phyloP scores from a whole-genome alignment of 2,888 invertebrate species.

The Augochlorella aurata region DNA sequence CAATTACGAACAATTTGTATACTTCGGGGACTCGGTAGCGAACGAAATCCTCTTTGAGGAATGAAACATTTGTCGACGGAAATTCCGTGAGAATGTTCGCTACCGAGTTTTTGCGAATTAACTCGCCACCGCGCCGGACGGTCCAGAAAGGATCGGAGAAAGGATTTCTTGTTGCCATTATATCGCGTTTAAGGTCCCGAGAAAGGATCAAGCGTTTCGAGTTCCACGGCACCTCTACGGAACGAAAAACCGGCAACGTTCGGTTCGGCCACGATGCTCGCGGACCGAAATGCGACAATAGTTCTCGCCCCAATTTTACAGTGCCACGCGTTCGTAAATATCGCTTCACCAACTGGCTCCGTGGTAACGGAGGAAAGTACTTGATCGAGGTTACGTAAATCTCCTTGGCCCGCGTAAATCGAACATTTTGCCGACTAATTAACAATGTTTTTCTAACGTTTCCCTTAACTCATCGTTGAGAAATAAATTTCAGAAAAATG shows the following conservation, averaged over 20 bases:
- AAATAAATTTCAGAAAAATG: too few relatives aligned
- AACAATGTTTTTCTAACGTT: too few relatives aligned
- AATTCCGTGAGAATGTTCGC: conserved; percentile 1
- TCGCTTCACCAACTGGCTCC: neutral
- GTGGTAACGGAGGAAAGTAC: neutral
- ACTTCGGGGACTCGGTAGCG: neutral
- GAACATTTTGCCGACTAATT: too few relatives aligned
- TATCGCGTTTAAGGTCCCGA: neutral
- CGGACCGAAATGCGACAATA: neutral
- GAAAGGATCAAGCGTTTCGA: neutral
- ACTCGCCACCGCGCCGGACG: neutral
- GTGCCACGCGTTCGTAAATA: neutral
- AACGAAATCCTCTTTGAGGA: neutral
- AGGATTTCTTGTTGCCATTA: conserved; percentile 1
- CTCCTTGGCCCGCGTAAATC: neutral
- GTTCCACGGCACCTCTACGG: neutral
- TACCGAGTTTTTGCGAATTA: neutral
- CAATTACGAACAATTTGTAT: conserved; percentile 9
- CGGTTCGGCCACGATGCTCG: neutral
- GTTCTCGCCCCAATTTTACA: neutral
- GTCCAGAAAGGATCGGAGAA: neutral
- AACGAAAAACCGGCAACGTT: neutral
- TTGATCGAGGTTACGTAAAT: neutral
- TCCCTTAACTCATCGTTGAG: too few relatives aligned
- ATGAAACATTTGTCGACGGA: neutral